Evolutionary conservation across 2,113 vertebrate genomes (phyloP), one percentile per base, ranked within the genome.

Genomic region (Capreolus pygargus): DNA sequence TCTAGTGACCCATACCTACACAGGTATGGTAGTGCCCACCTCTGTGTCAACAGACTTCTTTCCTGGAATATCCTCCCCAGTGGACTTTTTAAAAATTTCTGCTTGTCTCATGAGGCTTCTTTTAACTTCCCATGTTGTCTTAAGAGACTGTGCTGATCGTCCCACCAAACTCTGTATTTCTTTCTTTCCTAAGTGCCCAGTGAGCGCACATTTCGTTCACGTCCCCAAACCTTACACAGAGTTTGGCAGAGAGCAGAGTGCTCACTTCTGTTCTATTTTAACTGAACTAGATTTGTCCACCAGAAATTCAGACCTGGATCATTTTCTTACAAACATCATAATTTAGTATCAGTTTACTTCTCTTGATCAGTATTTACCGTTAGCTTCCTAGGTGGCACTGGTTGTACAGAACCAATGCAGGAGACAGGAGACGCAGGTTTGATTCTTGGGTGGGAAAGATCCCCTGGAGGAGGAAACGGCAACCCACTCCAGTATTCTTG

Each of bases 21-120:
- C 6, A 4, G 7, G 28, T 23, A 0, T 7, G 0, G 14, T n/a
- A 5, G 2, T 17, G 8, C 2, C 11, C 3, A 33, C 36, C 13
- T 54, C 30, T 15, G 8, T 76, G 2, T 36, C 86, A 33, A 4
- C 28, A 9, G 1, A 4, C 70, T 85, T 57, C 83, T 85, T 17
- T 43, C 7, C 16, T 9, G 6, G 82, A 25, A 81, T 64, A 25
- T 21, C 28, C 19, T 84, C 25, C 74, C 39, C 5, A 60, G 0
- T 21, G n/a, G 82, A 54, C 25, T 36, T 33, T 91, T 86, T 7
- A 14, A 57, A 23, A 52, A 16, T 61, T 78, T 74, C 9, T 47
- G 14, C 55, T 79, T 82, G 13, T 76, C 39, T 33, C 1, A 7
- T 1, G 14, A 87, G 45, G 3, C 14, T 58, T 67, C 60, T 12